Conservation (phyloP, 2,797 vertebrate genomes). For the Xerus rutilus region DNA sequence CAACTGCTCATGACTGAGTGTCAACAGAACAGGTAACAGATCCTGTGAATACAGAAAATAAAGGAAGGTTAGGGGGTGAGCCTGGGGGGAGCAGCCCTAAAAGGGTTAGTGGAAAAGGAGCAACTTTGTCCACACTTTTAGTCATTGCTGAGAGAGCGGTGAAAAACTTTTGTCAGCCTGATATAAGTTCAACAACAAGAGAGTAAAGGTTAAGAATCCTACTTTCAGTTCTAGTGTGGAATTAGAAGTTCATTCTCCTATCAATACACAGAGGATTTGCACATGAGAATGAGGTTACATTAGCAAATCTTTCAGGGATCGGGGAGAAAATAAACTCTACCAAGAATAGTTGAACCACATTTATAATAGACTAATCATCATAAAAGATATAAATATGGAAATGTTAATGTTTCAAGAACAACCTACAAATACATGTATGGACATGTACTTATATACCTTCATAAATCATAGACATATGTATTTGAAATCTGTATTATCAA, state of each 20-base stretch:
- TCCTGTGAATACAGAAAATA: slow-evolving; percentile 59
- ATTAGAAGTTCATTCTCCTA: slow-evolving; percentile 54
- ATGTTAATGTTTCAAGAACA: slow-evolving; percentile 31
- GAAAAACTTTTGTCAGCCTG: slow-evolving; percentile 68
- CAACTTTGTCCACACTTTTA: slow-evolving; percentile 72
- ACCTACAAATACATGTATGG: neutral
- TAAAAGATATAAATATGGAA: slow-evolving; percentile 36
- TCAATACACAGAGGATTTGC: slow-evolving; percentile 75
- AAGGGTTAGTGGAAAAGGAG: slow-evolving; percentile 39
- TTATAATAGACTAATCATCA: slow-evolving; percentile 54
- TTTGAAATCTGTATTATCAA: neutral
- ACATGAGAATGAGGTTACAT: slow-evolving; percentile 35
- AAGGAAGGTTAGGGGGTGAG: slow-evolving; percentile 17
- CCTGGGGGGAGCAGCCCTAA: neutral
- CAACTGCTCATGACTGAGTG: slow-evolving; percentile 77
- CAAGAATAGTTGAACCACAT: slow-evolving; percentile 64
- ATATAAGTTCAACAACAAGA: slow-evolving; percentile 69
- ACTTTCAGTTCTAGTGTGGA: slow-evolving; percentile 68
- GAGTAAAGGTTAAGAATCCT: slow-evolving; percentile 78
- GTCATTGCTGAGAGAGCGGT: slow-evolving; percentile 70
- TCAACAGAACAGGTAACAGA: slow-evolving; percentile 38
- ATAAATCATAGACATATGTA: neutral
- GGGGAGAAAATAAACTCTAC: slow-evolving; percentile 67
- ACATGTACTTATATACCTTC: neutral
- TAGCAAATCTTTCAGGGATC: slow-evolving; percentile 69